Evolutionary conservation across 37 sponge, comb jelly and placozoan genomes (phyloP), one percentile per base, ranked within the genome.

Genomic region (Eunapius fragilis): DNA sequence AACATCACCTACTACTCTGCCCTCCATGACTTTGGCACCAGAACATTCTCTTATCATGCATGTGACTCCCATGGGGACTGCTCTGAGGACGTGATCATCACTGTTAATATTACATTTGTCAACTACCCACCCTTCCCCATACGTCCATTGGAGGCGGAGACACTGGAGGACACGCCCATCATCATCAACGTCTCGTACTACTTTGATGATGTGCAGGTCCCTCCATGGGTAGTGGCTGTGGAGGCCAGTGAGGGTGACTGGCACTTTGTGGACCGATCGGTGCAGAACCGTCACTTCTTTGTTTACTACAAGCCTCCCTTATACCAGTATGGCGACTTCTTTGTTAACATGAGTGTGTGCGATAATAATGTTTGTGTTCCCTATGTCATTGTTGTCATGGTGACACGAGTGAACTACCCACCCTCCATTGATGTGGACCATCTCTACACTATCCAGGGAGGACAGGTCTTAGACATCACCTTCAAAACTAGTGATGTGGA

Each of bases 111-210:
- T 67, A 76, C 32, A 25, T 79, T 93, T 17, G 87, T 94, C 38
- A 97, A 97, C 48, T 94, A 97, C 72, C 95, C 91, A 23, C 97
- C 97, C 0, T 84, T 72, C 79, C 85, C 91, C 0, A 82, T 70
- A 0, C 83, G 83, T 3, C 80, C 87, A 58, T 78, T 92, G 10
- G 50, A 33, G 31, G 31, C 91, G 10, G 26, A 37, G 25, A 28
- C 92, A 0, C 48, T 27, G 26, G 97, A 97, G 50, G 97, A 97
- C 75, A 81, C 79, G 24, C 33, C 82, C 7, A 69, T 75, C 2
- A 31, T 32, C 0, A 84, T 92, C 25, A 50, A 72, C 34, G n/a
- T 94, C 17, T 69, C 83, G 2, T 70, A 86, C n/a, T 96, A 69
- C 73, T 94, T 97, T 67, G 80, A 75, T 25, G 97, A 97, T 69